These are phyloP conservation scores for Drosophila arawakana DNA, from an alignment of 1,140 invertebrate genomes.

Conservation along the genomic window DNA sequence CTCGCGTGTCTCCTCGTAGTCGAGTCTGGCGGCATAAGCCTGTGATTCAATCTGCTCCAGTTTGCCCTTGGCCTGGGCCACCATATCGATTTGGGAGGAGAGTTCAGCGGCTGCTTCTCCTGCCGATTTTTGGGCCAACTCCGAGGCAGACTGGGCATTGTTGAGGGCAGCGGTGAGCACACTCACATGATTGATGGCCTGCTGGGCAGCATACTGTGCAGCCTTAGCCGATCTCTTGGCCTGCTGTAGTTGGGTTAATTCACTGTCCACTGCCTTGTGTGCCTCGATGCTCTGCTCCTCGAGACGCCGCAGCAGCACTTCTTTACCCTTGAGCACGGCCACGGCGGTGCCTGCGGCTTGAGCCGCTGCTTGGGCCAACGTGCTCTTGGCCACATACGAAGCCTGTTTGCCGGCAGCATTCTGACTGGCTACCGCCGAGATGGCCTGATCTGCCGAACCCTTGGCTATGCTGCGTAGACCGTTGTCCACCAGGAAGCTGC, in stretches of 20 bases:
- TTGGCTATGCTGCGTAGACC: conserved; percentile 86
- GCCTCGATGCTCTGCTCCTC: conserved; percentile 86
- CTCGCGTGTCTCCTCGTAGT: conserved; percentile 86
- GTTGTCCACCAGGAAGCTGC: conserved; percentile 74
- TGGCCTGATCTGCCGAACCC: conserved; percentile 90
- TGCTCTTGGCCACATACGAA: conserved; percentile 86
- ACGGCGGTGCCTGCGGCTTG: conserved; percentile 84
- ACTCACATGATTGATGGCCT: conserved; percentile 84
- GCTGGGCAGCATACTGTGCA: conserved; percentile 86
- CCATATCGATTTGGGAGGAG: conserved; percentile 87
- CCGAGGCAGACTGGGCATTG: conserved; percentile 85
- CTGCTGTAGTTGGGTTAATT: conserved; percentile 86
- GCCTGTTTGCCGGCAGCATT: conserved; percentile 86
- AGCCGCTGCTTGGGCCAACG: conserved; percentile 85
- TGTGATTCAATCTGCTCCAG: conserved; percentile 86
- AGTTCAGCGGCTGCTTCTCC: conserved; percentile 86
- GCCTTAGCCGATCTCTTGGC: conserved; percentile 86
- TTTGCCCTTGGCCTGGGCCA: conserved; percentile 86
- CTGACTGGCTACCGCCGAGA: conserved; percentile 84
- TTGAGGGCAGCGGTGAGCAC: conserved; percentile 86
- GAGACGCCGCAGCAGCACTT: conserved; percentile 85
- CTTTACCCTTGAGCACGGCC: conserved; percentile 87
- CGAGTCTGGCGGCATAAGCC: conserved; percentile 85
- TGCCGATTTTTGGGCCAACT: conserved; percentile 86
- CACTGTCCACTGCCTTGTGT: conserved; percentile 85